phyloP scores from a whole-genome alignment of 2,888 invertebrate species.

The Agriotes lineatus region DNA sequence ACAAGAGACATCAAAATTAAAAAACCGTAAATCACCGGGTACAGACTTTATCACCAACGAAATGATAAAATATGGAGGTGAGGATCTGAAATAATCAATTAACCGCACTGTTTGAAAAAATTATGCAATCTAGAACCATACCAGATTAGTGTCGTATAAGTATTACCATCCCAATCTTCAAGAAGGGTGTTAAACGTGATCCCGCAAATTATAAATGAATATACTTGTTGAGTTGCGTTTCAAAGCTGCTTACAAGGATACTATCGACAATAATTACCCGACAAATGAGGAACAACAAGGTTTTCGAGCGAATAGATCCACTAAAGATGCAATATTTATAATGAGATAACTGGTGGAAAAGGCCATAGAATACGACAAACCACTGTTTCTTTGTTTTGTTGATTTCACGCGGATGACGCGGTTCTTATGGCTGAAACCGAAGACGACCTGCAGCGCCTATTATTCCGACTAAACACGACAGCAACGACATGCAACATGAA shows the following conservation, averaged over 20 bases:
- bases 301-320: constrained; percentile 8
- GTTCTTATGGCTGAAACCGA: background rate
- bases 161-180: too few relatives aligned
- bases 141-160: too few relatives aligned
- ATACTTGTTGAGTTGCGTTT: background rate
- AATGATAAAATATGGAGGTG: too few relatives aligned
- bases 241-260: constrained; percentile 5
- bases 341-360: constrained; percentile 5
- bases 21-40: too few relatives aligned
- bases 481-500: background rate
- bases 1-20: too few relatives aligned
- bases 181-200: too few relatives aligned
- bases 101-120: too few relatives aligned
- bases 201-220: background rate
- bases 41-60: too few relatives aligned
- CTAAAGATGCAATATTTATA: constrained; percentile 9
- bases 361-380: constrained; percentile 6
- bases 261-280: constrained; percentile 9
- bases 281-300: constrained; percentile 14
- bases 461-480: background rate
- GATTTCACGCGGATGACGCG: background rate
- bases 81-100: too few relatives aligned
- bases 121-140: too few relatives aligned
- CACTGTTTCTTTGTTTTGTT: background rate
- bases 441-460: background rate